Base-by-base conservation (phyloP, 2,113 vertebrate genomes). In the Dasyornis broadbenti region DNA sequence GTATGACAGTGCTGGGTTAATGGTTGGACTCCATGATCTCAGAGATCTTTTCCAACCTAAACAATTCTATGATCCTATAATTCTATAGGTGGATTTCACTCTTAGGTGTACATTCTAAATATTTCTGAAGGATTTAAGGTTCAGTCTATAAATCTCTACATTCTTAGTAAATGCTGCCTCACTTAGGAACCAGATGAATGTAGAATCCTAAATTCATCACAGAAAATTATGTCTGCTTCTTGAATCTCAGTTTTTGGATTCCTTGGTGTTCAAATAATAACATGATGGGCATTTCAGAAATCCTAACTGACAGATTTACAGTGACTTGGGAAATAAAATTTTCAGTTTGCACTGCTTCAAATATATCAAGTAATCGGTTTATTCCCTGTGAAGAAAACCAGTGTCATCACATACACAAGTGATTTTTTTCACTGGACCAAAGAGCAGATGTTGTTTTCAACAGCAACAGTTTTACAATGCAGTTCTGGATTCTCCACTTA, bases 241-340 rank as follows among this genome's bases (percentile, higher is more conserved):
- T 72, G 27, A 40, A 72, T 91, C 26, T 75, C 47, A 39, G 53
- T 35, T 60, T 89, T 82, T 82, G 14, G 8, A 26, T 82, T 81
- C 56, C 45, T 40, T 33, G 47, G 40, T 49, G 27, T 37, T 84
- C 31, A 64, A 60, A 84, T 45, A 92, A 78, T 76, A 71, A 89
- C 79, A 13, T 82, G 66, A 85, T 49, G 27, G 61, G 72, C 53
- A 16, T 93, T 89, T 94, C 33, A 72, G 73, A 92, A 95, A 95
- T 92, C 44, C 31, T 91, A 78, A 42, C 37, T 82, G 86, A 69
- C 83, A 87, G 56, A 78, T 12, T 14, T 59, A 50, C 12, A 82
- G n/a, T 85, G 24, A 44, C 47, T 91, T 76, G 77, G 75, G 70
- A 94, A 94, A 92, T 92, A 89, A 88, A 47, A 42, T 64, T 94